phyloP scores from a whole-genome alignment of 2,113 vertebrate genomes.

The Grus americana region DNA sequence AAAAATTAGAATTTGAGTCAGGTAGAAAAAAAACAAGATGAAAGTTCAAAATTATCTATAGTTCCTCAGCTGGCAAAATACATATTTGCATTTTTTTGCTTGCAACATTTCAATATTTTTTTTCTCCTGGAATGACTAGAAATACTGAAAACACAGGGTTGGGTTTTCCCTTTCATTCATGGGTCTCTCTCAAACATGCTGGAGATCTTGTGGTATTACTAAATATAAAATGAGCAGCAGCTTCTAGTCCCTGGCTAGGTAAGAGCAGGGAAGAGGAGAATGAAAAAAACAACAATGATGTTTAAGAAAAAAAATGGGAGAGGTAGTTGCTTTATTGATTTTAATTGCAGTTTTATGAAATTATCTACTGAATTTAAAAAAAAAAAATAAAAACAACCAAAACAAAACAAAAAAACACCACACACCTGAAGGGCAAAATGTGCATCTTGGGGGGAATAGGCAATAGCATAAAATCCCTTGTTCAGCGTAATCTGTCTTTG shows the following conservation, averaged over 20 bases:
- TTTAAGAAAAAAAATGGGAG: background rate
- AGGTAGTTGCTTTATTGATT: background rate
- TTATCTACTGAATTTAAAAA: background rate
- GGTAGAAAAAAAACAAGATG: background rate
- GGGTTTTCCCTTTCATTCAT: background rate
- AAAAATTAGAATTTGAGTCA: background rate
- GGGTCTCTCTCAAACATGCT: background rate
- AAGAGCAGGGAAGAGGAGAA: background rate
- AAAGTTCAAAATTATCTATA: background rate
- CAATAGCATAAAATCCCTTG: background rate
- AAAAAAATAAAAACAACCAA: background rate
- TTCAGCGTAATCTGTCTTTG: background rate
- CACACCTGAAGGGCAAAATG: background rate
- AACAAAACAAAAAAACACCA: too few relatives aligned
- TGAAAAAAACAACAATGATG: background rate
- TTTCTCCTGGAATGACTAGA: too few relatives aligned
- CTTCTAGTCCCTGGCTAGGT: background rate
- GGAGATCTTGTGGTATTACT: background rate
- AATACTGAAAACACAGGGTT: background rate
- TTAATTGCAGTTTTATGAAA: background rate
- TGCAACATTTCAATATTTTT: background rate
- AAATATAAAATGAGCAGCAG: background rate
- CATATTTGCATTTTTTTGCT: background rate
- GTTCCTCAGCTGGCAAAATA: background rate
- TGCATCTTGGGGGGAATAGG: rapidly evolving